Percentiles rank a stretch among this genome's conserved stretches.
These are phyloP conservation scores for Hymenochirus boettgeri DNA, from an alignment of 2,113 vertebrate genomes.

Conservation along the genomic window DNA sequence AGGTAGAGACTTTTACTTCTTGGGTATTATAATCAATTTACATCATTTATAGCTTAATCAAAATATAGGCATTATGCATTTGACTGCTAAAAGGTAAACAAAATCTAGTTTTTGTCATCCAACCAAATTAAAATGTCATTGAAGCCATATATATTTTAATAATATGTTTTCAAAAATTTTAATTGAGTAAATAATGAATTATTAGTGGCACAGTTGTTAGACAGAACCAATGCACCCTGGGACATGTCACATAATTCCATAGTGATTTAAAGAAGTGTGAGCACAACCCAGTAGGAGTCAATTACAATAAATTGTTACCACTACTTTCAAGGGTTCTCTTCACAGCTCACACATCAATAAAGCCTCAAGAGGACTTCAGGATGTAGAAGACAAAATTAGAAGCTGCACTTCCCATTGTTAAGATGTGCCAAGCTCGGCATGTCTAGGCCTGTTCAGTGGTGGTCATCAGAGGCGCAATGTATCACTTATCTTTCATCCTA, in stretches of 20 bases:
- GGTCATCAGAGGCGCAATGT: slow-evolving; percentile 38
- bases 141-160: neutral
- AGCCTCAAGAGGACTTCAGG: slow-evolving; percentile 37
- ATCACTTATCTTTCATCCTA: slow-evolving; percentile 41
- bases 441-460: slow-evolving; percentile 61
- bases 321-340: slow-evolving; percentile 2
- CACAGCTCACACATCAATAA: neutral
- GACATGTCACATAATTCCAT: neutral
- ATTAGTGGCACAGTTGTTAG: neutral
- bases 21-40: too few species aligned
- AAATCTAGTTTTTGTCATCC: neutral
- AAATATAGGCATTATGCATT: too few species aligned
- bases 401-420: slow-evolving; percentile 40
- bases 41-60: too few species aligned
- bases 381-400: slow-evolving; percentile 10
- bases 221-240: neutral
- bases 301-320: neutral
- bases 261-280: accelerated
- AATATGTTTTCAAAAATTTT: neutral
- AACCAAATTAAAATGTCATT: neutral
- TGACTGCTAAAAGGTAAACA: too few species aligned
- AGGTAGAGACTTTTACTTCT: too few species aligned
- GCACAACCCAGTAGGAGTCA: neutral
- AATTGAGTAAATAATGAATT: neutral
- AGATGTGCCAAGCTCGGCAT: slow-evolving; percentile 49